Percentiles rank a stretch among this genome's conserved stretches.
Conservation (phyloP, 1,140 invertebrate genomes). For the Tenebrio molitor region DNA sequence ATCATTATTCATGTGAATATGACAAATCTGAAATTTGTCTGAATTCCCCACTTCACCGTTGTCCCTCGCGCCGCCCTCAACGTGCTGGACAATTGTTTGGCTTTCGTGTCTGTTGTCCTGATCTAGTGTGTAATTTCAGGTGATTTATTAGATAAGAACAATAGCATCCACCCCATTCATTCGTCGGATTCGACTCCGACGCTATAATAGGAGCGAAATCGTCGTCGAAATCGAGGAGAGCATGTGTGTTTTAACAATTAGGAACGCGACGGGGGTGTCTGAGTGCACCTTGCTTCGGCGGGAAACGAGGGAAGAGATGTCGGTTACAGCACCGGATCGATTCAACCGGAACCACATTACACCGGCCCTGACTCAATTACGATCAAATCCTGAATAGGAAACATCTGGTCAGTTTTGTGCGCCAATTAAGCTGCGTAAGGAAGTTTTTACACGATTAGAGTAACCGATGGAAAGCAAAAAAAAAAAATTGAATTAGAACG, state of each 20-base stretch:
- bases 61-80: no score
- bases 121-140: background rate
- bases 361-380: constrained; percentile 42
- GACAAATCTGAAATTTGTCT: no score
- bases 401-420: constrained; percentile 25
- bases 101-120: no score
- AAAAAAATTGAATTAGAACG: no score
- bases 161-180: background rate
- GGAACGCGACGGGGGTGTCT: background rate
- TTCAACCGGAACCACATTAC: constrained; percentile 44
- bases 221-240: background rate
- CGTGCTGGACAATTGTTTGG: no score
- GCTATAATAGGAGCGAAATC: background rate
- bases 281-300: constrained; percentile 37
- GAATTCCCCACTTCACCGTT: no score
- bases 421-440: no score
- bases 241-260: constrained; percentile 25
- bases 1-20: no score
- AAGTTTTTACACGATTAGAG: no score
- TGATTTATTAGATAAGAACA: constrained; percentile 9
- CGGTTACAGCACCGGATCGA: constrained; percentile 39
- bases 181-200: background rate
- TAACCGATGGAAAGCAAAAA: no score
- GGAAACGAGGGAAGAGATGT: constrained; percentile 36
- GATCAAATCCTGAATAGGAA: background rate